Conservation (phyloP, 2,113 vertebrate genomes). For the Rattus rattus region DNA sequence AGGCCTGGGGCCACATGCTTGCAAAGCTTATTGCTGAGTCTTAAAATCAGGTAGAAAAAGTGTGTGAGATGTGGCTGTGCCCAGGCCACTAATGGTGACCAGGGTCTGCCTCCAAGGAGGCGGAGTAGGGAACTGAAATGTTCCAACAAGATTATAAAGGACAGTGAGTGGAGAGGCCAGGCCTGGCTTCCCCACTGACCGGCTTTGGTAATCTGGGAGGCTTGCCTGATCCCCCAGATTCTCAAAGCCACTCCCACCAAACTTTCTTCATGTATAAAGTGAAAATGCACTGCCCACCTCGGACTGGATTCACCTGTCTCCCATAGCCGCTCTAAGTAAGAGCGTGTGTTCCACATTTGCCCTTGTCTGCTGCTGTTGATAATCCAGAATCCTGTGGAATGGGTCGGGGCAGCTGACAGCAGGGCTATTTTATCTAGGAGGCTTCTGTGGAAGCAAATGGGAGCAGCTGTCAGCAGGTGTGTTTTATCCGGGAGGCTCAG, state of each 20-base stretch:
- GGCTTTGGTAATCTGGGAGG: not conserved
- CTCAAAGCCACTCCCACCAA: too few relatives aligned
- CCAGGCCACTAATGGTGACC: not conserved
- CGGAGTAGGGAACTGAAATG: not conserved
- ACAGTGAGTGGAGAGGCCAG: not conserved
- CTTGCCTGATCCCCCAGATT: too few relatives aligned
- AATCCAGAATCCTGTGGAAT: not conserved
- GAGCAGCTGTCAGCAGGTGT: not conserved
- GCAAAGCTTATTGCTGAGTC: not conserved
- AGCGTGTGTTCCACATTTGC: not conserved
- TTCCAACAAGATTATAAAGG: not conserved
- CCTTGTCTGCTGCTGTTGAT: not conserved
- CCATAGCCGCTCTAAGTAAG: not conserved
- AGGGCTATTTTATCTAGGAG: not conserved
- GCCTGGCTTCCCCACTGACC: not conserved
- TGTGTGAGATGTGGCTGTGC: not conserved
- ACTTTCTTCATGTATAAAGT: not conserved
- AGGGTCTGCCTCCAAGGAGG: not conserved
- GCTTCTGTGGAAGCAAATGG: not conserved
- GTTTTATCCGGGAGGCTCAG: not conserved
- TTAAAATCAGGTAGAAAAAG: not conserved
- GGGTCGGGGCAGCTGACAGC: not conserved
- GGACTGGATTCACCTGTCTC: not conserved
- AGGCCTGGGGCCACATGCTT: not conserved
- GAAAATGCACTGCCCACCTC: not conserved